Percentiles rank a stretch among this genome's conserved stretches.
These are phyloP conservation scores for Adelphocoris suturalis DNA, from an alignment of 2,888 invertebrate species.

Conservation along the genomic window DNA sequence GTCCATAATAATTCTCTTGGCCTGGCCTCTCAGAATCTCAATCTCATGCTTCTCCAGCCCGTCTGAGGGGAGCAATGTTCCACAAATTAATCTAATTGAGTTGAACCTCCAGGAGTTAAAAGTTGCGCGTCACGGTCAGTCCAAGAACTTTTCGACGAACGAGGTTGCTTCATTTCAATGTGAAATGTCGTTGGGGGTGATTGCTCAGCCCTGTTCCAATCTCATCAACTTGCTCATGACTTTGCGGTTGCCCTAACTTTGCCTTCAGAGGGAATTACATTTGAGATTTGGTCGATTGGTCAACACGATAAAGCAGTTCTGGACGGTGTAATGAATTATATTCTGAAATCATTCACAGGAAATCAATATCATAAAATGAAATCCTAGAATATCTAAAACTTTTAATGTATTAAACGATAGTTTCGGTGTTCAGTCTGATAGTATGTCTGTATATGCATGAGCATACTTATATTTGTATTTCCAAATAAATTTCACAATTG, in stretches of 20 bases:
- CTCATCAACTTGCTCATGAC: neutral
- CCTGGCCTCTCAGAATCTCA: neutral
- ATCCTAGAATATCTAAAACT: too few species aligned
- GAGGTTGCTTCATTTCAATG: slow-evolving; percentile 11
- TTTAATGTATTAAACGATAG: too few species aligned
- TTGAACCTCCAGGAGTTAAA: slow-evolving; percentile 6
- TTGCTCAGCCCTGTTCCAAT: neutral
- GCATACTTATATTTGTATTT: too few species aligned
- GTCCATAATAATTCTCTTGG: slow-evolving; percentile 46
- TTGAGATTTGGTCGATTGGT: neutral
- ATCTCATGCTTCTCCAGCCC: neutral
- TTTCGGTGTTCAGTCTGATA: too few species aligned
- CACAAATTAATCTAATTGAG: slow-evolving; percentile 50
- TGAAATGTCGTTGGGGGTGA: slow-evolving; percentile 1
- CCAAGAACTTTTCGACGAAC: slow-evolving; percentile 22
- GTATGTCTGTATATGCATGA: too few species aligned
- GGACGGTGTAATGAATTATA: too few species aligned
- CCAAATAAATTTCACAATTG: too few species aligned
- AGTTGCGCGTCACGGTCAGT: slow-evolving; percentile 24
- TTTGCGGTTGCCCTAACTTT: neutral
- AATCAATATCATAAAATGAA: too few species aligned
- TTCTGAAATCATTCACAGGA: too few species aligned
- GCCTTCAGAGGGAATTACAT: neutral
- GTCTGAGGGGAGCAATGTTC: neutral
- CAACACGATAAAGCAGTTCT: neutral